Conservation (phyloP, 1,140 invertebrate genomes). For the Argopecten irradians region DNA sequence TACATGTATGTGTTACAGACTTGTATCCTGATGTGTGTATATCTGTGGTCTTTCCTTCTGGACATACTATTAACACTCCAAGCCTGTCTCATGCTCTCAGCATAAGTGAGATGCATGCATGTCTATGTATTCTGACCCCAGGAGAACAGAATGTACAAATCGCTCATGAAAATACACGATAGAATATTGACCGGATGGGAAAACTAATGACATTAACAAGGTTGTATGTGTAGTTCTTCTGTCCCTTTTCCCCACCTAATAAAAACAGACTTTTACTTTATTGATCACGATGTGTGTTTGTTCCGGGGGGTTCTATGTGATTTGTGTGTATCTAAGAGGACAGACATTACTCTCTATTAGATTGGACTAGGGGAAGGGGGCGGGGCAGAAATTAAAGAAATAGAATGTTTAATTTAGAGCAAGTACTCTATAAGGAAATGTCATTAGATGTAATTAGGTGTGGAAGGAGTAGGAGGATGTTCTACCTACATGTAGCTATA, state of each 20-base stretch:
- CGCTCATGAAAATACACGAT: not conserved
- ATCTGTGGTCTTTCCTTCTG: too few species aligned
- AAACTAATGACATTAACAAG: too few species aligned
- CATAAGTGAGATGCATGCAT: not conserved
- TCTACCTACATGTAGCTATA: not conserved
- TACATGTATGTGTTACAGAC: too few species aligned
- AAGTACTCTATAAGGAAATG: conserved; percentile 7
- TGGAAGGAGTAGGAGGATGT: not conserved
- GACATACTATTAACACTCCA: not conserved
- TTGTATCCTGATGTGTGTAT: too few species aligned
- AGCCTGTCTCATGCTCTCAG: not conserved
- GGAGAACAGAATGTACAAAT: not conserved
- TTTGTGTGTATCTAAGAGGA: too few species aligned
- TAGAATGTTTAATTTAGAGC: not conserved
- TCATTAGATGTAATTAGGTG: not conserved
- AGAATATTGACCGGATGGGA: not conserved
- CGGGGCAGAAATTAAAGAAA: not conserved
- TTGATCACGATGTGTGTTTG: not conserved
- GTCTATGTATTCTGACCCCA: not conserved
- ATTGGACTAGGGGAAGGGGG: not conserved
- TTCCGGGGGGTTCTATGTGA: not conserved
- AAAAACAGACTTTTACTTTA: not conserved
- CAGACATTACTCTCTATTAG: not conserved
- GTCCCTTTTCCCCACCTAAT: not conserved
- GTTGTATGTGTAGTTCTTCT: not conserved